phyloP scores from a whole-genome alignment of 2,888 invertebrate genomes.

The Leptopilina syphax region DNA sequence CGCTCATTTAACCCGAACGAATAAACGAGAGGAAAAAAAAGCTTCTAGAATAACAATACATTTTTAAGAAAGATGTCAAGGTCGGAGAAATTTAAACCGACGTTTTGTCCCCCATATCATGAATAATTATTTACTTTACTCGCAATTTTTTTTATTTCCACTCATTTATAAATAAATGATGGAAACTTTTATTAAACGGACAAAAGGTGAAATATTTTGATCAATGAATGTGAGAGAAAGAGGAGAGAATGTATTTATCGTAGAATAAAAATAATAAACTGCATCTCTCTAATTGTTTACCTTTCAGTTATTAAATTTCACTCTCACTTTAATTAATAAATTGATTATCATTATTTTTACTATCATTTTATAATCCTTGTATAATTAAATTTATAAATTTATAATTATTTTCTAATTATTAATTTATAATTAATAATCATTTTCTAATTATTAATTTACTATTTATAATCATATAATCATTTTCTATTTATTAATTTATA shows the following conservation, averaged over 20 bases:
- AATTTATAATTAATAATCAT: no score
- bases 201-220: neutral
- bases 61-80: conserved; percentile 34
- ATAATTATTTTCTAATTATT: no score
- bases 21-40: conserved; percentile 17
- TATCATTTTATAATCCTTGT: no score
- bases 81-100: conserved; percentile 23
- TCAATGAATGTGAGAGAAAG: neutral
- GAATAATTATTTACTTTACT: conserved; percentile 28
- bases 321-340: no score
- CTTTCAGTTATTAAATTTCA: neutral
- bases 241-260: neutral
- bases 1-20: neutral
- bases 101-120: conserved; percentile 6
- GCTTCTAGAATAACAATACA: conserved; percentile 35
- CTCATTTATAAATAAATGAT: neutral
- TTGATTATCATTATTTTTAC: no score
- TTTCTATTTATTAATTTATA: no score
- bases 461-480: no score
- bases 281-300: neutral
- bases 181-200: neutral
- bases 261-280: neutral
- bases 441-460: no score
- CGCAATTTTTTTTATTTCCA: conserved; percentile 10
- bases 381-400: no score